Percentiles rank a stretch among this genome's conserved stretches.
phyloP scores from a whole-genome alignment of 2,113 vertebrate species.

The Camelus dromedarius region DNA sequence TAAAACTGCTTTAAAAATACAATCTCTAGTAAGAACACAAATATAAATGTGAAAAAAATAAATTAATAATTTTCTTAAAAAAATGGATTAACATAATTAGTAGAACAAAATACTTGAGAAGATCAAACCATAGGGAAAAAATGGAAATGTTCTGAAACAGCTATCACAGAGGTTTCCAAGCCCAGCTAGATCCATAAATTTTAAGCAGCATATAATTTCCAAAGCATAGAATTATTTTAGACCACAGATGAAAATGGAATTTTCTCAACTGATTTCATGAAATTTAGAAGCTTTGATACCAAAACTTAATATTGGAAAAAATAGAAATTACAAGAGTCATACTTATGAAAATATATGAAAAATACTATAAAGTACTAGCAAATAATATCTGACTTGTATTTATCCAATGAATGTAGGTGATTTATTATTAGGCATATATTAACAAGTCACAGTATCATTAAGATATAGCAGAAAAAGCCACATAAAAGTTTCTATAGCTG shows the following conservation, averaged over 20 bases:
- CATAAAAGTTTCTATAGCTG: background rate
- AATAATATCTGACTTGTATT: constrained; percentile 13
- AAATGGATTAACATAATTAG: background rate
- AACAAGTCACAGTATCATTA: background rate
- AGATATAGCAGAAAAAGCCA: background rate
- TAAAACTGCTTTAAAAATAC: background rate
- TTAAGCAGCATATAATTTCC: background rate
- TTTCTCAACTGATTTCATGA: background rate
- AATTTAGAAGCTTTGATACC: background rate
- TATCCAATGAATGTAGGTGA: background rate
- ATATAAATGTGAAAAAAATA: background rate
- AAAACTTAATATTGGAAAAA: background rate
- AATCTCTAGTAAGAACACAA: background rate
- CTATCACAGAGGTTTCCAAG: background rate
- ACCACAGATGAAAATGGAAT: background rate
- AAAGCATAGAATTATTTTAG: background rate
- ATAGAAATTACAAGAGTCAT: background rate
- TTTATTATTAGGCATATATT: background rate
- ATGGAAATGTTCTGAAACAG: background rate
- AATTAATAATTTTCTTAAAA: background rate
- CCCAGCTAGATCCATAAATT: background rate
- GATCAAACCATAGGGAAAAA: background rate
- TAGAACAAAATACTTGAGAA: background rate
- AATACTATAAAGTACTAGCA: background rate
- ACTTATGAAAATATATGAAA: background rate